These are phyloP conservation scores for Tricholaema leucomelas DNA, from an alignment of 2,113 vertebrate genomes.

Conservation along the genomic window DNA sequence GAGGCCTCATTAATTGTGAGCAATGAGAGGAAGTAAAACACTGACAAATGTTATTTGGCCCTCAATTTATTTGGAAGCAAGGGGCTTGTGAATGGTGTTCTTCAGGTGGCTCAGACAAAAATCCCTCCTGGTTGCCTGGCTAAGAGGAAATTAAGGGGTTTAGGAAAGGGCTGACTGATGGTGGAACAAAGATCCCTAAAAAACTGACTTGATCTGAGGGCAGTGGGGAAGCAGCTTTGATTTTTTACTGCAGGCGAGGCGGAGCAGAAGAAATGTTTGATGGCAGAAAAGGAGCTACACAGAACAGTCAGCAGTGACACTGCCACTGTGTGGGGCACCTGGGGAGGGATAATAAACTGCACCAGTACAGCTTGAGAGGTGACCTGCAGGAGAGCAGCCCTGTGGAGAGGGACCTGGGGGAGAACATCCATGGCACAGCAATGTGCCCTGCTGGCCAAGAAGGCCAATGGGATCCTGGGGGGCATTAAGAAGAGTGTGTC, in stretches of 20 bases:
- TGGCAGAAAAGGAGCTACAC: neutral
- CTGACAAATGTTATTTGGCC: neutral
- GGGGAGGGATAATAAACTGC: too few species aligned
- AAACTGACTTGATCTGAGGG: neutral
- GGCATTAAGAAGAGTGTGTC: too few species aligned
- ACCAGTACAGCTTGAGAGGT: too few species aligned
- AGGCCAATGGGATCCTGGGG: too few species aligned
- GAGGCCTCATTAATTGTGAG: slow-evolving; percentile 42
- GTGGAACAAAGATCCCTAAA: neutral
- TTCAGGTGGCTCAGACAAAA: neutral
- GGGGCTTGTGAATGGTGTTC: neutral
- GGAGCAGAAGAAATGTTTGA: neutral
- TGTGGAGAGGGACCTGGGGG: too few species aligned
- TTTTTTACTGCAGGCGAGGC: neutral
- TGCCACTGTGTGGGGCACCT: too few species aligned
- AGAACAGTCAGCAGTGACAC: neutral
- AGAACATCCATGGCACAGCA: too few species aligned
- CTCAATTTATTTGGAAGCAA: neutral
- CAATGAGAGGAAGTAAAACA: slow-evolving; percentile 6
- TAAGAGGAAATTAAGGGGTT: neutral
- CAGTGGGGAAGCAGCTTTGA: neutral
- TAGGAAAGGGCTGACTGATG: neutral
- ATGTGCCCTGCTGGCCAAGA: too few species aligned
- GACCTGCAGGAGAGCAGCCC: too few species aligned
- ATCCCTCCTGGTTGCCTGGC: neutral